These are phyloP conservation scores for Pardalotus punctatus DNA, from an alignment of 2,113 vertebrate species.

Conservation along the genomic window DNA sequence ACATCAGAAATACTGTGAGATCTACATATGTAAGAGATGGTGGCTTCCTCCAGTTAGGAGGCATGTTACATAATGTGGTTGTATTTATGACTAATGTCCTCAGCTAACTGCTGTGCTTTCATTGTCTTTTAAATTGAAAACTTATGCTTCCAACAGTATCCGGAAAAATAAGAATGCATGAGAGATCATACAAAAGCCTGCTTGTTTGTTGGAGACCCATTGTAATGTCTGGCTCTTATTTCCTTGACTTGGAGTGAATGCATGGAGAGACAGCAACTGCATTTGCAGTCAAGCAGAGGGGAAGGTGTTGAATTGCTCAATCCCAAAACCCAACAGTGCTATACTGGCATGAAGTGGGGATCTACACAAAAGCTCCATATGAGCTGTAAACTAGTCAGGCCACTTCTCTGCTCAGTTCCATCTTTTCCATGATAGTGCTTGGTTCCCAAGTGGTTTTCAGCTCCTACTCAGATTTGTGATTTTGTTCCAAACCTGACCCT, in stretches of 20 bases:
- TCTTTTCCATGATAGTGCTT: not conserved
- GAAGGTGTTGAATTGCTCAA: not conserved
- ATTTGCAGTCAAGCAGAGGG: not conserved
- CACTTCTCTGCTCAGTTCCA: not conserved
- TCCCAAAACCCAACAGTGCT: not conserved
- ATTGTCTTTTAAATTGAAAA: not conserved
- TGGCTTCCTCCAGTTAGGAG: not conserved
- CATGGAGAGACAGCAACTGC: not conserved
- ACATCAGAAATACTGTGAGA: not conserved
- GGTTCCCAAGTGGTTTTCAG: not conserved
- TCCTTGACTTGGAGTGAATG: not conserved
- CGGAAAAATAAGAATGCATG: not conserved
- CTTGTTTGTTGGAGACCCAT: not conserved
- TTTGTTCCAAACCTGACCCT: not conserved
- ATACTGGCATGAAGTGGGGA: not conserved
- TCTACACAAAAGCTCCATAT: not conserved
- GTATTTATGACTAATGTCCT: not conserved
- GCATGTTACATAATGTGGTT: not conserved
- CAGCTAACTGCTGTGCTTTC: not conserved
- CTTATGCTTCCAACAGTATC: not conserved
- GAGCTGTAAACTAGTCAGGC: not conserved
- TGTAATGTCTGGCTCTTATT: not conserved
- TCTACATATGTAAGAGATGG: not conserved
- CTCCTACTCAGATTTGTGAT: not conserved
- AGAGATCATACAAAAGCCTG: not conserved